Conservation (phyloP, 2,888 invertebrate species). For the Nymphalis c-album region DNA sequence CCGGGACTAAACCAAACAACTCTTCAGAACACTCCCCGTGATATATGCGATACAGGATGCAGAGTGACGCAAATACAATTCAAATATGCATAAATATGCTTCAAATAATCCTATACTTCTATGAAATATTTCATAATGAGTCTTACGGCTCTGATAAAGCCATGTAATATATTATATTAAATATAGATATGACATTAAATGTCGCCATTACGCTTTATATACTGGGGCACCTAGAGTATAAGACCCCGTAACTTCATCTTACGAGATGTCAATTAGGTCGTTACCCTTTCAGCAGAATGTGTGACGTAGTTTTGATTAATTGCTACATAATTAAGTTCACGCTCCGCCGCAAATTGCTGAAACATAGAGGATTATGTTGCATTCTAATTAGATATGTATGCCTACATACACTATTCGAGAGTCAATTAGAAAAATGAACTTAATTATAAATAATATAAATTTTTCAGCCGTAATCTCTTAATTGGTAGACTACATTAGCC, state of each 20-base stretch:
- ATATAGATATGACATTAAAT: not conserved
- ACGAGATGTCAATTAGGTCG: constrained; percentile 21
- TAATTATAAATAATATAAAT: no score
- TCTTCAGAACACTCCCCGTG: no score
- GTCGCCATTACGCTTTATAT: not conserved
- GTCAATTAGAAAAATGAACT: no score
- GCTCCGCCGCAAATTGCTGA: constrained; percentile 34
- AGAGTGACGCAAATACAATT: no score
- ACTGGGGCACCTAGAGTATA: not conserved
- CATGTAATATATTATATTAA: not conserved
- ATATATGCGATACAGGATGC: no score
- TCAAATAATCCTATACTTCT: not conserved
- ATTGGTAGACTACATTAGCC: no score
- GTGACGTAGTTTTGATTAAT: constrained; percentile 46
- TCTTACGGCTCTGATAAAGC: no score
- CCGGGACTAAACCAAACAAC: no score
- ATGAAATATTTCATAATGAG: not conserved
- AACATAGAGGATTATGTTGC: constrained; percentile 28
- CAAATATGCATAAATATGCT: no score
- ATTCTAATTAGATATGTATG: constrained; percentile 30
- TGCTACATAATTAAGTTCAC: constrained; percentile 41
- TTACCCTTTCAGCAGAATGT: constrained; percentile 26
- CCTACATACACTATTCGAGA: no score
- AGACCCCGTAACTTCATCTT: not conserved
- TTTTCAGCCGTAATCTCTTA: no score